A percentile compares a stretch with the other conserved stretches of the same genome.
These are phyloP conservation scores for Meloe dianella DNA, from an alignment of 2,888 invertebrate genomes.

Conservation along the genomic window DNA sequence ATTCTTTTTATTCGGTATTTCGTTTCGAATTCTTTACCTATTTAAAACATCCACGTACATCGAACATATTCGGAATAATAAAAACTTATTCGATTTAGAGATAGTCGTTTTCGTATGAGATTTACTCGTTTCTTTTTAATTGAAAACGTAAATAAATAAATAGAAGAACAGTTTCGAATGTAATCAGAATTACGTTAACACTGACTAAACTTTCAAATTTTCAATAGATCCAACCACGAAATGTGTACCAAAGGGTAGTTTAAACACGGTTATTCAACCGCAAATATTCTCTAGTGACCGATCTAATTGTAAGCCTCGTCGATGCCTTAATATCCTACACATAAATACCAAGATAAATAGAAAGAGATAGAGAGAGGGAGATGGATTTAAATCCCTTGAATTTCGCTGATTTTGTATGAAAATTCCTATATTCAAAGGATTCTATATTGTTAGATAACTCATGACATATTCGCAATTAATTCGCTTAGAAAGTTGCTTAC, in stretches of 20 bases:
- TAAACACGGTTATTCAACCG: slow-evolving; percentile 1
- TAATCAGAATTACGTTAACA: neutral
- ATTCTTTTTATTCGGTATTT: slow-evolving; percentile 9
- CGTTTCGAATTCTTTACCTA: slow-evolving; percentile 14
- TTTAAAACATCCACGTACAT: slow-evolving; percentile 33
- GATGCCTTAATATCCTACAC: neutral
- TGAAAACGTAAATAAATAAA: neutral
- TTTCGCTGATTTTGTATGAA: slow-evolving; percentile 8
- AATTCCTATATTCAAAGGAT: neutral
- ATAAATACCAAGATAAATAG: neutral
- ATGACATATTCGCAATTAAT: slow-evolving; percentile 47
- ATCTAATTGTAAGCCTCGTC: neutral
- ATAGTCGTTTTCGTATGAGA: slow-evolving; percentile 25
- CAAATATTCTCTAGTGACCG: slow-evolving; percentile 12
- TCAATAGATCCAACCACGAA: neutral
- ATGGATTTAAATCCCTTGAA: neutral
- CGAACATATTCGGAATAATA: slow-evolving; percentile 39
- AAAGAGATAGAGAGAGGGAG: neutral
- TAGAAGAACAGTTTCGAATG: neutral
- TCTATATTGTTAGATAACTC: slow-evolving; percentile 34
- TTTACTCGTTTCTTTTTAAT: neutral
- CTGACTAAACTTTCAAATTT: neutral
- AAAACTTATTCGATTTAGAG: slow-evolving; percentile 30
- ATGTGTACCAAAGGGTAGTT: neutral
- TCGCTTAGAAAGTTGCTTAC: slow-evolving; percentile 43